Evolutionary conservation across 2,113 vertebrate species (phyloP).

Genomic region (Aspidoscelis tigris): DNA sequence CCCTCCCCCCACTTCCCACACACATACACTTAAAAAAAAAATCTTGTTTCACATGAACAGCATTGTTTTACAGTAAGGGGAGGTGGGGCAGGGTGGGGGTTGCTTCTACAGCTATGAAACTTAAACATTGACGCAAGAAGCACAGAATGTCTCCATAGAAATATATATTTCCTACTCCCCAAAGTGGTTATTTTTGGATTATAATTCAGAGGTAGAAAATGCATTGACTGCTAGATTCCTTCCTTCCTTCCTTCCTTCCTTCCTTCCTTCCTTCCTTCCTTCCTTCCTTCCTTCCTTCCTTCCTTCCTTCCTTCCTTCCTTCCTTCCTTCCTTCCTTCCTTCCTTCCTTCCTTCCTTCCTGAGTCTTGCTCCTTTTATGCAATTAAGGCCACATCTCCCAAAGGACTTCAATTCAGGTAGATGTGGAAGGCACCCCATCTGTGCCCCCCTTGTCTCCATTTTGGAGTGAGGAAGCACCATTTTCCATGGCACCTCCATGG

Average conservation of each 20-base stretch:
- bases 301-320: too few species aligned
- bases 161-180: neutral
- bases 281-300: too few species aligned
- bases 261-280: too few species aligned
- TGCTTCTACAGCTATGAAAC: slow-evolving; percentile 33
- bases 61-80: slow-evolving; percentile 22
- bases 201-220: neutral
- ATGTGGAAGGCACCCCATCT: too few species aligned
- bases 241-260: neutral
- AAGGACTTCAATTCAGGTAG: too few species aligned
- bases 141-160: neutral
- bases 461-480: too few species aligned
- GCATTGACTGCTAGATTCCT: slow-evolving; percentile 6
- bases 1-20: slow-evolving; percentile 29
- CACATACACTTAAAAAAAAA: neutral
- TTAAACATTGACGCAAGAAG: slow-evolving; percentile 26
- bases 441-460: too few species aligned
- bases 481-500: too few species aligned
- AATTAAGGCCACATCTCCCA: neutral
- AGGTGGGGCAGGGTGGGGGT: neutral
- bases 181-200: neutral
- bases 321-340: neutral
- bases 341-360: neutral
- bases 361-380: slow-evolving; percentile 47
- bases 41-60: slow-evolving; percentile 27